Conservation (phyloP, 2,797 vertebrate species). For the Enteromius thamalakanensis region DNA sequence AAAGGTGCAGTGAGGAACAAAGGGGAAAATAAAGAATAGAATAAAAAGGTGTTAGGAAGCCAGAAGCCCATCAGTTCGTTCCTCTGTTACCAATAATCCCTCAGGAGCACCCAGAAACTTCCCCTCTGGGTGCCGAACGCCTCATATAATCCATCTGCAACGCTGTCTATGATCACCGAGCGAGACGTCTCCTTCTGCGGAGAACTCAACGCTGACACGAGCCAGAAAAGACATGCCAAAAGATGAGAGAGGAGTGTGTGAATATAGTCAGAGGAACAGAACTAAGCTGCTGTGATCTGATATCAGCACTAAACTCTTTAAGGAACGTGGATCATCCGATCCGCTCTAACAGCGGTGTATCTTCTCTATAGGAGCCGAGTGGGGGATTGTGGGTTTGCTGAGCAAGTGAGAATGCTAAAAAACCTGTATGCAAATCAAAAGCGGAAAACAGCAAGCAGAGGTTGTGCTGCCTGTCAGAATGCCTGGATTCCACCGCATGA, state of each 20-base stretch:
- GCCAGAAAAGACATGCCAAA: conserved; percentile 9
- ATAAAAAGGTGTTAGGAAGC: conserved; percentile 28
- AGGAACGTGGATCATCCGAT: conserved; percentile 19
- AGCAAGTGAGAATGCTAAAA: neutral
- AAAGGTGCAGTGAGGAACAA: neutral
- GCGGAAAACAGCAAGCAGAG: neutral
- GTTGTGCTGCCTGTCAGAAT: neutral
- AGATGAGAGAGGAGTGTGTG: conserved; percentile 30
- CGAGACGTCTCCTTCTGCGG: conserved; percentile 29
- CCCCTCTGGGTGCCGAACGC: conserved; percentile 15
- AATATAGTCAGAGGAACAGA: conserved; percentile 28
- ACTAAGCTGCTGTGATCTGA: conserved; percentile 37
- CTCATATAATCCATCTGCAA: conserved; percentile 31
- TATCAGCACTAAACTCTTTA: conserved; percentile 20
- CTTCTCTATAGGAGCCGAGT: neutral
- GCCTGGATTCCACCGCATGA: neutral
- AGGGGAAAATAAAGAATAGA: neutral
- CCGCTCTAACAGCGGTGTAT: neutral
- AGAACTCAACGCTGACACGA: neutral
- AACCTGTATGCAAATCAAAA: conserved; percentile 3
- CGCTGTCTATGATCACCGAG: conserved; percentile 16
- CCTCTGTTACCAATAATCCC: conserved; percentile 45
- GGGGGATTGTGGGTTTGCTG: neutral
- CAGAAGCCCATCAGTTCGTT: conserved; percentile 39
- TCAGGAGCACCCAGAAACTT: conserved; percentile 8